Evolutionary conservation across 2,113 vertebrate genomes (phyloP).

Genomic region (Microcebus jonahi): DNA sequence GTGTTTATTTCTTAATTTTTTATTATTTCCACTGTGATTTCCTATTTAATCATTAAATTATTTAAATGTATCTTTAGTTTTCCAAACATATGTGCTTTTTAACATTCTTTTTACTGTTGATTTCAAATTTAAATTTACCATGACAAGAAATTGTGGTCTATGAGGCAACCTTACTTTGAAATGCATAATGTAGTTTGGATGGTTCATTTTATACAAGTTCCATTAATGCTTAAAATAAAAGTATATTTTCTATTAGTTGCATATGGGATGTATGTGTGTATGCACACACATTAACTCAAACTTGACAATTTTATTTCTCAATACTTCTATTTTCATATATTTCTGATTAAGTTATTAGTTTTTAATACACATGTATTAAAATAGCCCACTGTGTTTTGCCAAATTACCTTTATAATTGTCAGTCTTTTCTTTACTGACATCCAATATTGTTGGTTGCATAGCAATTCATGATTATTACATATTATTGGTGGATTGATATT

Average conservation of each 20-base stretch:
- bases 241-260: neutral
- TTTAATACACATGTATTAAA: neutral
- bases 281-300: neutral
- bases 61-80: constrained; percentile 29
- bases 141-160: neutral
- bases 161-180: neutral
- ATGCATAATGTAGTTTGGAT: neutral
- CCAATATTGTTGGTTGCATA: neutral
- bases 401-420: neutral
- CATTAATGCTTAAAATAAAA: neutral
- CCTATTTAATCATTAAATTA: constrained; percentile 14
- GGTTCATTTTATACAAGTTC: neutral
- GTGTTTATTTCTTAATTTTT: constrained; percentile 30
- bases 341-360: neutral
- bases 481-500: neutral
- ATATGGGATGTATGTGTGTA: neutral
- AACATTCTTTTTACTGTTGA: neutral
- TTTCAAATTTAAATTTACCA: constrained; percentile 9
- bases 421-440: neutral
- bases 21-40: constrained; percentile 15
- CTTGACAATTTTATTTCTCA: neutral
- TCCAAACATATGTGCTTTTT: neutral
- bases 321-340: neutral
- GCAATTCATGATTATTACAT: neutral
- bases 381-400: neutral